phyloP scores from a whole-genome alignment of 92 coral and sea anemone genomes.

The Zoanthus solanderi region DNA sequence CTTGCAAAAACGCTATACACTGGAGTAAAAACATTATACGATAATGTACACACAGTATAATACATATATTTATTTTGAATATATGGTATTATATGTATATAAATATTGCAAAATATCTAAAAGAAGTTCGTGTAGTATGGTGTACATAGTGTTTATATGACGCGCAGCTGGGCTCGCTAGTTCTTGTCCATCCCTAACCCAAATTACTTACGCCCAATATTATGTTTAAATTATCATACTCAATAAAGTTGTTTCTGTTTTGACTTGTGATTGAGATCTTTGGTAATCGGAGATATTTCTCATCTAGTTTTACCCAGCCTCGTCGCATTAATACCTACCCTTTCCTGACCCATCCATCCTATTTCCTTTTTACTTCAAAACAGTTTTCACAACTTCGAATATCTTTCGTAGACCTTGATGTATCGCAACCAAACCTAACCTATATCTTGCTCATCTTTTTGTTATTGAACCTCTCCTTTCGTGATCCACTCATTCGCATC shows the following conservation, averaged over 20 bases:
- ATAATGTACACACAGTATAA: slow-evolving; percentile 28
- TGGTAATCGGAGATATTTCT: not conserved
- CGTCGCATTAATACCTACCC: too few relatives aligned
- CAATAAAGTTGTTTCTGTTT: slow-evolving; percentile 21
- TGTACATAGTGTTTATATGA: slow-evolving; percentile 49
- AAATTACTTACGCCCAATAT: slow-evolving; percentile 15
- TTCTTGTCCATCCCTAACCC: not conserved
- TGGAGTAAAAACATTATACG: not conserved
- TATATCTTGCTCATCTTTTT: too few relatives aligned
- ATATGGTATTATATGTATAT: slow-evolving; percentile 23
- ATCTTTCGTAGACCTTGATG: too few relatives aligned
- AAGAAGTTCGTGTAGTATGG: slow-evolving; percentile 3
- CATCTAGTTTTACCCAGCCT: too few relatives aligned
- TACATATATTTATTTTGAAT: slow-evolving; percentile 44
- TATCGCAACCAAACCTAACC: too few relatives aligned
- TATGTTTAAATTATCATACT: slow-evolving; percentile 29
- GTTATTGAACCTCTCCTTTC: too few relatives aligned
- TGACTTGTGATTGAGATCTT: slow-evolving; percentile 1
- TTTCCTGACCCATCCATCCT: too few relatives aligned
- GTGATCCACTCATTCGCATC: too few relatives aligned
- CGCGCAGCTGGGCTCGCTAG: not conserved
- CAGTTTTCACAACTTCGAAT: too few relatives aligned
- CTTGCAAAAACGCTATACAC: not conserved
- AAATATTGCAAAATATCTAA: slow-evolving; percentile 31
- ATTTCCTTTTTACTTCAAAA: too few relatives aligned